Evolutionary conservation across 2,888 invertebrate genomes (phyloP).

Genomic region (Gnatocerus cornutus): DNA sequence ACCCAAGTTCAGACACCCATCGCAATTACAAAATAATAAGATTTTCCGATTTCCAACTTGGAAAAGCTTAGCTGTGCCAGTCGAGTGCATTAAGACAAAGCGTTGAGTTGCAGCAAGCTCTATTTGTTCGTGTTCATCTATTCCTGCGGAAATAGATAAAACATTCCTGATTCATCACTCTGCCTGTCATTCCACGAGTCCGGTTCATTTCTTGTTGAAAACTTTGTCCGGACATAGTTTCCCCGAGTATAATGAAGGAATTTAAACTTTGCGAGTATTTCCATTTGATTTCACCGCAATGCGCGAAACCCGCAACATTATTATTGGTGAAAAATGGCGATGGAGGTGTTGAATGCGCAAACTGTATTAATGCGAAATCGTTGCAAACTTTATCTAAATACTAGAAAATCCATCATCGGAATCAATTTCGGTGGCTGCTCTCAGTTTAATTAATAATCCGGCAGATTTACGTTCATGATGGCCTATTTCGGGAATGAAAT

Average conservation of each 20-base stretch:
- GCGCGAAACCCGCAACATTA: conserved; percentile 7
- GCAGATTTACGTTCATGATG: conserved; percentile 20
- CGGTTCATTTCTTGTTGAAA: conserved; percentile 60
- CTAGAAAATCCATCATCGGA: conserved; percentile 40
- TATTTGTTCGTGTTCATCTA: conserved; percentile 14
- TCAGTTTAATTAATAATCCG: conserved; percentile 41
- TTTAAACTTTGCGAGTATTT: conserved; percentile 52
- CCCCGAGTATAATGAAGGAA: conserved; percentile 48
- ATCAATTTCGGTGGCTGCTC: conserved; percentile 38
- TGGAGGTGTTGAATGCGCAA: conserved; percentile 28
- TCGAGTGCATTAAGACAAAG: no score
- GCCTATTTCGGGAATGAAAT: not conserved
- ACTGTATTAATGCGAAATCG: conserved; percentile 31
- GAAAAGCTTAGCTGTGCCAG: no score
- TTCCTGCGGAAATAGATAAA: conserved; percentile 56
- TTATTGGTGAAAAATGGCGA: conserved; percentile 14
- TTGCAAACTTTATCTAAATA: conserved; percentile 34
- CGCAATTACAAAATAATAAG: conserved; percentile 10
- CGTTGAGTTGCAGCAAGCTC: conserved; percentile 12
- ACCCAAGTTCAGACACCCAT: not conserved
- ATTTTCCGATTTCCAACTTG: conserved; percentile 31
- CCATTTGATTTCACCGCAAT: conserved; percentile 15
- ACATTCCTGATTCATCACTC: conserved; percentile 63
- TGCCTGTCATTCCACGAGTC: conserved; percentile 58
- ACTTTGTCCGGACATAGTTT: conserved; percentile 48